Base-by-base conservation (phyloP, 2,113 vertebrate species). In the Dunckerocampus dactyliophorus region DNA sequence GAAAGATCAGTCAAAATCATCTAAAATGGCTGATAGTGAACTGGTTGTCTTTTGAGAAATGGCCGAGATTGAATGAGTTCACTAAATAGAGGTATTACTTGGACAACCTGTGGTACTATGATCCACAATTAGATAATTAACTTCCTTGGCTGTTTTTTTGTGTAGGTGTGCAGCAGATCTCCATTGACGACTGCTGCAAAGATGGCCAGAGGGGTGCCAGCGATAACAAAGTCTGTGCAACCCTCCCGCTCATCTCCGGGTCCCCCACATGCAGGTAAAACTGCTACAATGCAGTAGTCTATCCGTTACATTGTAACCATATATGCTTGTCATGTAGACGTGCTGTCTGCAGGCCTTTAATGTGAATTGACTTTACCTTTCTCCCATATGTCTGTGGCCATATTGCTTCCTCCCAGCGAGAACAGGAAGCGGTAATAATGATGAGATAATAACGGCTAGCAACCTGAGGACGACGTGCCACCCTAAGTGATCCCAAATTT, bases 181-280 rank as follows among this genome's bases (percentile, higher is more conserved):
- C 91, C 0, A 52, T 94, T 67, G 92, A 94, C 54, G 80, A 91
- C 31, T 99, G 97, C 86, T 99, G 97, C 70, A 84, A 89, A 4
- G 91, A 93, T 4, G 96, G 97, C 21, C 83, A 91, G 39, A 92
- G 84, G 2, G 91, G 85, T 70, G 95, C 90, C 52, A 88, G 60
- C 1, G 76, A 89, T 48, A 89, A 90, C 48, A 79, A 82, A 65
- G 90, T 91, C 65, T 99, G 97, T 63, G 50, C 84, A 3, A 81
- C 89, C 1, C 77, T 94, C 48, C 93, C 89, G 0, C 87, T 92
- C 9, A 62, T 91, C 65, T 89, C 93, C 0, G 89, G 82, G 34
- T 93, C 92, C 43, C 84, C 67, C 62, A 92, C 92, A 59, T 98
- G 97, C 94, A 96, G 92, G 96, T 99, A 82, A 39, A 71, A 47